phyloP scores from a whole-genome alignment of 2,797 vertebrate genomes.

The Gymnothorax reevesii region DNA sequence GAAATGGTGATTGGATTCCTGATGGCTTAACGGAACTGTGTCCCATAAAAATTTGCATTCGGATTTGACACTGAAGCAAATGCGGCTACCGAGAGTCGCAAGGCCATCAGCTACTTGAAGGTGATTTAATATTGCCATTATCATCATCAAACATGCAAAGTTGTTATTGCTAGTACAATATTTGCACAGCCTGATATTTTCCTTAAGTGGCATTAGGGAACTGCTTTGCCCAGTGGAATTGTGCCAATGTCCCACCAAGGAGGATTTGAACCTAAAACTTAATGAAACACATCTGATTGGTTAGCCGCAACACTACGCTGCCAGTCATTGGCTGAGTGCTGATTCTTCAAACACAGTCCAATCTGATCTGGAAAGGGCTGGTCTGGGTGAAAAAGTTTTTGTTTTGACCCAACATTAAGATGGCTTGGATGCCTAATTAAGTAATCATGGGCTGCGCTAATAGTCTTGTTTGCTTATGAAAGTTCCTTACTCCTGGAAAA shows the following conservation, averaged over 20 bases:
- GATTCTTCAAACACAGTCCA: not conserved
- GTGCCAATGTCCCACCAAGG: not conserved
- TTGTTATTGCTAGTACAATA: not conserved
- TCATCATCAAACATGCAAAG: not conserved
- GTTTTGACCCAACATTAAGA: no score
- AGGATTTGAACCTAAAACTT: not conserved
- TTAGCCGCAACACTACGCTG: not conserved
- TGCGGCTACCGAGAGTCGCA: not conserved
- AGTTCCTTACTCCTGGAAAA: no score
- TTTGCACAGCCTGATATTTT: not conserved
- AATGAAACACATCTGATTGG: not conserved
- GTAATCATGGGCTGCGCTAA: no score
- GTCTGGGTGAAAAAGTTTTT: no score
- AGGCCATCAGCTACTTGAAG: not conserved
- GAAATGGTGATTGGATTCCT: not conserved
- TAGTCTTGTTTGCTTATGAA: no score
- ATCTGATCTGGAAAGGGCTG: no score
- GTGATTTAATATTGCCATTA: not conserved
- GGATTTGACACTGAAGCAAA: not conserved
- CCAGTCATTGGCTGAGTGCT: not conserved
- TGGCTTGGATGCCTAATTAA: no score
- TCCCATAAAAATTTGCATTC: not conserved
- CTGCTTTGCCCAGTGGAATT: not conserved
- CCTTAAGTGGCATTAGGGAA: not conserved
- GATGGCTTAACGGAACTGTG: not conserved